Percentiles rank a stretch among this genome's conserved stretches.
These are phyloP conservation scores for Thyatira batis DNA, from an alignment of 2,888 invertebrate genomes.

Conservation along the genomic window DNA sequence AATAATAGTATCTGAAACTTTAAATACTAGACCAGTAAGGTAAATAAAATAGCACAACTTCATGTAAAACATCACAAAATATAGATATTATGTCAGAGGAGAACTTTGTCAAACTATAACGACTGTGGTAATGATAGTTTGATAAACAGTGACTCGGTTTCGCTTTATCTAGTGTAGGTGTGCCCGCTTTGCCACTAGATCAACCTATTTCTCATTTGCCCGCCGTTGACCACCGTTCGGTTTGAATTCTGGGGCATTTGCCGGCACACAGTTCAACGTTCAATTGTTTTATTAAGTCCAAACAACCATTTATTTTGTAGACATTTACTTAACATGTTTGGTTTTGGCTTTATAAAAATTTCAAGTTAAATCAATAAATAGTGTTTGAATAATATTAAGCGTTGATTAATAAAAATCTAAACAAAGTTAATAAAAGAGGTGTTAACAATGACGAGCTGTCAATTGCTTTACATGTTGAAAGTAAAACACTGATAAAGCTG, in stretches of 20 bases:
- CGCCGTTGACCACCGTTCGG: neutral
- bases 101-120: neutral
- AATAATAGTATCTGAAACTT: neutral
- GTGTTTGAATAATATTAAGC: no score
- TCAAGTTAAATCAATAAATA: no score
- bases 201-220: conserved; percentile 21
- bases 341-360: no score
- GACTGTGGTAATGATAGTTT: conserved; percentile 3
- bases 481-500: neutral
- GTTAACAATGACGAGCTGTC: no score
- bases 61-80: no score
- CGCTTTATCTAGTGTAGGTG: conserved; percentile 16
- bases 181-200: conserved; percentile 16
- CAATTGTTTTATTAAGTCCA: conserved; percentile 13
- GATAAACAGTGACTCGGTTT: conserved; percentile 14
- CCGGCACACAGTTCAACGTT: conserved; percentile 8
- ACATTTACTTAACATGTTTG: neutral
- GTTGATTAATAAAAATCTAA: no score
- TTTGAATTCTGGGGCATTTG: neutral
- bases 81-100: no score
- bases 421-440: no score
- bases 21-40: neutral
- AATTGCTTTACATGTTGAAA: neutral
- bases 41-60: neutral
- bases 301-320: conserved; percentile 8